A percentile compares a stretch with the other conserved stretches of the same genome.
Conservation (phyloP, 2,888 invertebrate genomes). For the Eutolmus rufibarbis region DNA sequence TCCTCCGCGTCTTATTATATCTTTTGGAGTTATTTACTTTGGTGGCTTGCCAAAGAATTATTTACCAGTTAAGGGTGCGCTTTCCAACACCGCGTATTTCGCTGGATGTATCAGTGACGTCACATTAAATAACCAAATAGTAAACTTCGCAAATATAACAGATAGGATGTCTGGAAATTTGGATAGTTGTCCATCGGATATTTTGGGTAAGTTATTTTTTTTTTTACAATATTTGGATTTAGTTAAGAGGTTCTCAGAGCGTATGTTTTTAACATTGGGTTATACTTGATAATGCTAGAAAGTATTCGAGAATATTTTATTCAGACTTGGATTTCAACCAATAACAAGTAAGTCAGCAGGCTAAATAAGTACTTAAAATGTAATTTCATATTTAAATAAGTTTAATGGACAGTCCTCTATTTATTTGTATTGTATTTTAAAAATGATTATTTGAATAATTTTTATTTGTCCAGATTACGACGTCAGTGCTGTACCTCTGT, state of each 20-base stretch:
- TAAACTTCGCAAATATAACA: slow-evolving; percentile 78
- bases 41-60: slow-evolving; percentile 80
- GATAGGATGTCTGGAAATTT: slow-evolving; percentile 69
- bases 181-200: slow-evolving; percentile 67
- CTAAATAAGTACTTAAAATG: too few species aligned
- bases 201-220: slow-evolving; percentile 52
- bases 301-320: not conserved
- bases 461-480: slow-evolving; percentile 55
- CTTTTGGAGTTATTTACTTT: slow-evolving; percentile 79
- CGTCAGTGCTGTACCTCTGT: slow-evolving; percentile 51
- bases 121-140: slow-evolving; percentile 81
- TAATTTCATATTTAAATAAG: too few species aligned
- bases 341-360: too few species aligned
- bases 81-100: slow-evolving; percentile 72
- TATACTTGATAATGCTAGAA: not conserved
- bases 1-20: slow-evolving; percentile 69
- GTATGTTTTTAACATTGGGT: too few species aligned
- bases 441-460: too few species aligned
- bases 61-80: slow-evolving; percentile 65
- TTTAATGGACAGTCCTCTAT: too few species aligned
- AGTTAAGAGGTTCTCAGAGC: too few species aligned
- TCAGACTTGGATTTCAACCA: not conserved
- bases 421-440: too few species aligned
- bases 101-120: slow-evolving; percentile 93
- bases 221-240: too few species aligned